Evolutionary conservation across 1,140 invertebrate species (phyloP), one percentile per base, ranked within the genome.

Genomic region (Zaprionus camerounensis): DNA sequence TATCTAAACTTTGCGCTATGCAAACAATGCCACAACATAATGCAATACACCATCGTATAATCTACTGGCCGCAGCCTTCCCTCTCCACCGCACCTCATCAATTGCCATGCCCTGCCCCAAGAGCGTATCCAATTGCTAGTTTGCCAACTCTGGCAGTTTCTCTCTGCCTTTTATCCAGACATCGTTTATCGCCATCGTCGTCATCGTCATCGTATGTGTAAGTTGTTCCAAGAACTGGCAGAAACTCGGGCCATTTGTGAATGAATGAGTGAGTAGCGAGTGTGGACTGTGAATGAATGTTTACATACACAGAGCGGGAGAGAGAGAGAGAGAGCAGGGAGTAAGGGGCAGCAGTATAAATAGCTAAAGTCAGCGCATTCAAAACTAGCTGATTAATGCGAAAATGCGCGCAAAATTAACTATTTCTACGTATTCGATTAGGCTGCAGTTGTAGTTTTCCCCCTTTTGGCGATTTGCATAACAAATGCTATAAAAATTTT

Each of bases 71-170:
- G n/a, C 41, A 46, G n/a, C 41, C n/a, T 44, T n/a, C 41, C 41
- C 41, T 20, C 56, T 17, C 22, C 58, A 1, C 22, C 24, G 12
- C 56, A 26, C 2, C 34, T 1, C 12, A 22, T 15, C 55, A 49
- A 56, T 65, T 46, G 20, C 57, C 51, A 76, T 53, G 67, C n/a
- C 56, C 51, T 75, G 53, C 51, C 68, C 68, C 72, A 75, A 57
- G 57, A 71, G 51, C 67, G 56, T 87, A 87, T 87, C 80, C 83
- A 88, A 82, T 87, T 78, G 84, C 83, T 51, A 88, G 80, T 78
- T 87, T 83, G 81, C 67, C 80, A 71, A 87, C 55, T 66, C 76
- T 77, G 83, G 83, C 80, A 72, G 64, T 75, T 83, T 84, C 76
- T 68, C 41, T 70, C 57, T 58, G 31, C 31, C 61, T 64, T 64